phyloP scores from a whole-genome alignment of 2,797 vertebrate genomes.

The Petrocephalus schoutedeni region DNA sequence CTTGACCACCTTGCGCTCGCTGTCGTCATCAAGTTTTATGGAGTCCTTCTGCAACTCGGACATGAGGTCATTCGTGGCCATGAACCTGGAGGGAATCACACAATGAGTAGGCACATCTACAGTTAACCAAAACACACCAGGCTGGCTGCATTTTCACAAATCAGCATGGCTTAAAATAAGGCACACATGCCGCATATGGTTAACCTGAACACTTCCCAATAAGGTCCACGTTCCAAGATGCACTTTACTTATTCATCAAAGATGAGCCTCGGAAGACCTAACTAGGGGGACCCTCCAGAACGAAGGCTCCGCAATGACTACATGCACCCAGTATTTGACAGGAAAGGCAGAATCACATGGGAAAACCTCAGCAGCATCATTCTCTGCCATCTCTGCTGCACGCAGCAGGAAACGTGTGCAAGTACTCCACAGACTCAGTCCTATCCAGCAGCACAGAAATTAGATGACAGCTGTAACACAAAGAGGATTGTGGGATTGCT shows the following conservation, averaged over 20 bases:
- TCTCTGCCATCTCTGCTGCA: background rate
- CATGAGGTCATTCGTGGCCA: conserved; percentile 99
- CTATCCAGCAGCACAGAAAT: background rate
- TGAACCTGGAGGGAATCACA: conserved; percentile 71
- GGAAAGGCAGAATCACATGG: background rate
- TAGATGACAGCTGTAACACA: background rate
- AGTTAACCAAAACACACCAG: background rate
- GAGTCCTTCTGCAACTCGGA: conserved; percentile 98
- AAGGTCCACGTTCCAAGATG: background rate
- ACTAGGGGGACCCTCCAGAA: background rate
- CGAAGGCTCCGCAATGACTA: background rate
- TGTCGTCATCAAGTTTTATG: conserved; percentile 98
- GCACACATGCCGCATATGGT: background rate
- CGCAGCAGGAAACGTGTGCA: background rate
- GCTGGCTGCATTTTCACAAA: background rate
- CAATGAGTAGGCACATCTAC: background rate
- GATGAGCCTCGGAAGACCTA: background rate
- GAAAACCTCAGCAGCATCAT: background rate
- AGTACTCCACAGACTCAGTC: background rate
- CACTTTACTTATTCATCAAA: background rate
- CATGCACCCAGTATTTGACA: background rate
- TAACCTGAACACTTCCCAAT: background rate
- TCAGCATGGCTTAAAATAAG: background rate
- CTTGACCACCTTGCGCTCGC: conserved; percentile 96
- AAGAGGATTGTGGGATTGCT: background rate